Evolutionary conservation across 2,888 invertebrate genomes (phyloP).

Genomic region (Crioceris asparagi): DNA sequence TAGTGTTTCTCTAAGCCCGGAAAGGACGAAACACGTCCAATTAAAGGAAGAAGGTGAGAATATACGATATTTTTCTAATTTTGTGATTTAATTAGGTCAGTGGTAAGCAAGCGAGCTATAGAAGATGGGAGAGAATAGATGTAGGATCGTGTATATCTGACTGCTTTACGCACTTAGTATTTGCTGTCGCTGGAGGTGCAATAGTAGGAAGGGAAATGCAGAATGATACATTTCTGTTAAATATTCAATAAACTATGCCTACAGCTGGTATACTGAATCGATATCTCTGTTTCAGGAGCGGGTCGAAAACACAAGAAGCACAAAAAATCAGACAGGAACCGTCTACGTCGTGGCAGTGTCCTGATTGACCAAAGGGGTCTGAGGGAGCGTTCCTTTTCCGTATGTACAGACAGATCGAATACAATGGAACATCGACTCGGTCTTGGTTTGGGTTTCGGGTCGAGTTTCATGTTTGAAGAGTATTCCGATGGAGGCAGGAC

Average conservation of each 20-base stretch:
- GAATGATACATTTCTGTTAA: no score
- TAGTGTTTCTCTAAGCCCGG: slow-evolving; percentile 34
- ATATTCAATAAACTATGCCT: no score
- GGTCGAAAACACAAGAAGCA: slow-evolving; percentile 35
- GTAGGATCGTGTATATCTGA: no score
- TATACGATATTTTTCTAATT: neutral
- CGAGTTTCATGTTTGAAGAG: slow-evolving; percentile 30
- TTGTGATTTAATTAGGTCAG: neutral
- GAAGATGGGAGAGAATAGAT: no score
- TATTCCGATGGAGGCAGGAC: slow-evolving; percentile 55
- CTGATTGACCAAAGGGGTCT: slow-evolving; percentile 27
- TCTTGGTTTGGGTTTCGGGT: slow-evolving; percentile 23
- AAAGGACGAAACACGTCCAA: slow-evolving; percentile 32
- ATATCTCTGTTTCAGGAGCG: slow-evolving; percentile 11
- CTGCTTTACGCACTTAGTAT: no score
- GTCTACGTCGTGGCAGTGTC: slow-evolving; percentile 21
- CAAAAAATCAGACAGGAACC: slow-evolving; percentile 23
- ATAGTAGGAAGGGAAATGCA: no score
- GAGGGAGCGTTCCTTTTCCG: slow-evolving; percentile 34
- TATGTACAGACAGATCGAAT: slow-evolving; percentile 37
- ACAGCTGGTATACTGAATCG: no score
- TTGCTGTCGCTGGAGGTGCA: no score
- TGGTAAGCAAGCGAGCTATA: no score
- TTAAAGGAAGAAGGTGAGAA: slow-evolving; percentile 28
- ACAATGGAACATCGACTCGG: slow-evolving; percentile 25